A percentile compares a stretch with the other conserved stretches of the same genome.
phyloP scores from a whole-genome alignment of 92 coral and sea anemone genomes.

The Bergia puertoricense region DNA sequence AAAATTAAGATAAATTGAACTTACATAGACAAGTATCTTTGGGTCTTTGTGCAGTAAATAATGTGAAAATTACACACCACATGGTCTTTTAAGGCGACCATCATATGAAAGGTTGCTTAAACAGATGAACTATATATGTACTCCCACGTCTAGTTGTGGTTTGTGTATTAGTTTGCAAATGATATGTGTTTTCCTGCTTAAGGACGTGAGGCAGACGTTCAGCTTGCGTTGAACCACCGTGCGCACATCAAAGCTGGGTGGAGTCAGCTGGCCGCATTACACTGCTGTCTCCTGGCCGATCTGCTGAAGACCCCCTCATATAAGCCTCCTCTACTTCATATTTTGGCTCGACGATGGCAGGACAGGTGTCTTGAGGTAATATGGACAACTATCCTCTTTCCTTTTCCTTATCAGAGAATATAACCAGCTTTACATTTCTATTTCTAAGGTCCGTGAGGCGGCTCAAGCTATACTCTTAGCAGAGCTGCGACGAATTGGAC shows the following conservation, averaged over 20 bases:
- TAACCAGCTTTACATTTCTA: too few species aligned
- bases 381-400: neutral
- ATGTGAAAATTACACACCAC: too few species aligned
- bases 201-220: constrained; percentile 55
- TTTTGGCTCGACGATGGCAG: constrained; percentile 98
- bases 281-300: constrained; percentile 97
- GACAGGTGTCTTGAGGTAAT: constrained; percentile 97
- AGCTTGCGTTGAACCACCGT: constrained; percentile 89
- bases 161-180: neutral
- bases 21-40: too few species aligned
- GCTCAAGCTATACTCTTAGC: constrained; percentile 95
- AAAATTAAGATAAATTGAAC: too few species aligned
- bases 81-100: too few species aligned
- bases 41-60: too few species aligned
- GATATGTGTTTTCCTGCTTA: neutral
- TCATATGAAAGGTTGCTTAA: too few species aligned
- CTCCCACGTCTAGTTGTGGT: neutral
- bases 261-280: constrained; percentile 99
- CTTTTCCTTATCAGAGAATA: neutral
- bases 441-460: constrained; percentile 85
- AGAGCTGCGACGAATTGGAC: constrained; percentile 88
- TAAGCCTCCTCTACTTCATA: constrained; percentile 89
- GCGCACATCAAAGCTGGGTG: constrained; percentile 99
- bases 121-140: too few species aligned
- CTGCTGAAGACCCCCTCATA: constrained; percentile 69